These are phyloP conservation scores for Drosophila sturtevanti DNA, from an alignment of 1,140 invertebrate species.

Conservation along the genomic window DNA sequence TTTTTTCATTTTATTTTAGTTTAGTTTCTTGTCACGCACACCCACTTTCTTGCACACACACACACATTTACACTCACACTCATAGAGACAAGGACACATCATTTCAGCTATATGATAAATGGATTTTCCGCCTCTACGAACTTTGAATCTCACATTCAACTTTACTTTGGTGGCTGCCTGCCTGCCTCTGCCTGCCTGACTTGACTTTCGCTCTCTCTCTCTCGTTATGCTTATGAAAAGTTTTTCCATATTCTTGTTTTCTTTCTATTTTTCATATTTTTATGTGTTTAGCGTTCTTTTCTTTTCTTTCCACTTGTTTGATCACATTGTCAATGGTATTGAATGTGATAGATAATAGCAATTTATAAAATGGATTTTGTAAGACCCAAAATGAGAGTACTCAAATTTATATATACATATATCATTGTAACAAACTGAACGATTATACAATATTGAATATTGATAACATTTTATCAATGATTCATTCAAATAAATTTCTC, in stretches of 20 bases:
- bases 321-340: conserved; percentile 15
- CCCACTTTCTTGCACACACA: background rate
- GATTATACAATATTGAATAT: too few species aligned
- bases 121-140: conserved; percentile 53
- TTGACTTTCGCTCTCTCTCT: background rate
- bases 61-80: conserved; percentile 20
- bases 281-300: conserved; percentile 19
- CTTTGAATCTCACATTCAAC: conserved; percentile 47
- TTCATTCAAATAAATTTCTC: too few species aligned
- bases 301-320: conserved; percentile 24
- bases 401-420: background rate
- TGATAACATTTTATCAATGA: too few species aligned
- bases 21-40: background rate
- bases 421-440: too few species aligned
- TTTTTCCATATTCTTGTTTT: conserved; percentile 28
- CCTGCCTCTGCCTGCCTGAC: background rate
- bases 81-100: conserved; percentile 15
- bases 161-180: conserved; percentile 18
- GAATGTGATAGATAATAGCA: conserved; percentile 25
- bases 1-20: conserved; percentile 33
- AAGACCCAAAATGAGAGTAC: background rate
- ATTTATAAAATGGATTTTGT: conserved; percentile 13
- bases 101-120: conserved; percentile 52
- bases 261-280: conserved; percentile 28
- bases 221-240: conserved; percentile 33